A percentile compares a stretch with the other conserved stretches of the same genome.
These are phyloP conservation scores for Mizuhopecten yessoensis DNA, from an alignment of 1,140 invertebrate species.

Conservation along the genomic window DNA sequence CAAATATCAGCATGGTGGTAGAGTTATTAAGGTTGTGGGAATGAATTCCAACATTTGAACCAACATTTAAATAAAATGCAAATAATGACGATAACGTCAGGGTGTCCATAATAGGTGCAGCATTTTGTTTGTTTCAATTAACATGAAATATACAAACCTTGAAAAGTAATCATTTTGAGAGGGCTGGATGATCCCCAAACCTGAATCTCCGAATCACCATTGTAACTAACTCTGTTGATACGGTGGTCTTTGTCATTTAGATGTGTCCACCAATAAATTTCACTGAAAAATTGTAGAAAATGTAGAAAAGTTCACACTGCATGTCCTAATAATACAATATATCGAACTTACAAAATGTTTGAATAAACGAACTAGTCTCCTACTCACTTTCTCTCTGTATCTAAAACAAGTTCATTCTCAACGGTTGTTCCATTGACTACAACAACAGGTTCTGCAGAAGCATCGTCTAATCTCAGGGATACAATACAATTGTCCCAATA, in stretches of 20 bases:
- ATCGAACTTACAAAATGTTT: too few relatives aligned
- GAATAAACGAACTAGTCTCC: too few relatives aligned
- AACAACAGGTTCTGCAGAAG: not conserved
- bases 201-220: not conserved
- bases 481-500: not conserved
- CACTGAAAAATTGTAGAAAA: not conserved
- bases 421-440: not conserved
- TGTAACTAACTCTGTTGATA: not conserved
- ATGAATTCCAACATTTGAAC: too few relatives aligned
- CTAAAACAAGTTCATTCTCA: not conserved
- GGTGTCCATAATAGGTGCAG: too few relatives aligned
- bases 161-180: not conserved
- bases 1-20: too few relatives aligned
- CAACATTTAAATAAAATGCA: too few relatives aligned
- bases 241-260: not conserved
- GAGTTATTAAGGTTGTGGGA: too few relatives aligned
- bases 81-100: too few relatives aligned
- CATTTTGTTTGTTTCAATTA: too few relatives aligned
- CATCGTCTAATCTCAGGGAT: not conserved
- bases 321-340: not conserved
- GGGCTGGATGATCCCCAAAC: not conserved
- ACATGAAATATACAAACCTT: not conserved
- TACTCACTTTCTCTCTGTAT: not conserved
- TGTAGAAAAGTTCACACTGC: too few relatives aligned
- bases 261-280: not conserved